Conservation (phyloP, 2,113 vertebrate genomes). For the Hypocryptadius cinnamomeus region DNA sequence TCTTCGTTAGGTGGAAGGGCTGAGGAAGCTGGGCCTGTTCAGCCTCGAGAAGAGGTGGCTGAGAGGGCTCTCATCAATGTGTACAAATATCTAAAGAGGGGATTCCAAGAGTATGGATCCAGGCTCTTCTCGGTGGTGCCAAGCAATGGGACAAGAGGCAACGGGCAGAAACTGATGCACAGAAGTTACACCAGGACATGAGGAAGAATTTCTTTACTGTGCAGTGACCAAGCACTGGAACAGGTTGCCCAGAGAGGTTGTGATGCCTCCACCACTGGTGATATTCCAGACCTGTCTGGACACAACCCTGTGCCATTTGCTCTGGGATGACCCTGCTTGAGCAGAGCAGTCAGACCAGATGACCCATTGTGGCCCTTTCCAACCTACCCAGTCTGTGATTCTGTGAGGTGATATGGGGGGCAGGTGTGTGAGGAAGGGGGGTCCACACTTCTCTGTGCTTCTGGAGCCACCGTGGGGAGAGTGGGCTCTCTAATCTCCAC, state of each 20-base stretch:
- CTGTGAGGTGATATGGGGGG: fast-evolving
- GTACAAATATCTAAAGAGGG: not conserved
- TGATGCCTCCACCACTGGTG: not conserved
- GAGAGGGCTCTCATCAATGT: not conserved
- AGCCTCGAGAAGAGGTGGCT: not conserved
- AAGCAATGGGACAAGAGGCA: not conserved
- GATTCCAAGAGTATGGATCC: not conserved
- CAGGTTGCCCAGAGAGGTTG: not conserved
- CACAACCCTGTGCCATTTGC: not conserved
- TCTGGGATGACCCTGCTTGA: not conserved
- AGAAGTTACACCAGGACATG: too few species aligned
- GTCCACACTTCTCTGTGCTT: not conserved
- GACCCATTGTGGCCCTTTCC: not conserved
- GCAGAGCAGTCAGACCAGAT: not conserved
- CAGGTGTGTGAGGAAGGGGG: not conserved
- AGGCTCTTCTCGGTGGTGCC: not conserved
- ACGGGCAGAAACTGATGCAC: not conserved
- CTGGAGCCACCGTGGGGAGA: fast-evolving
- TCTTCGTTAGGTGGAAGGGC: not conserved
- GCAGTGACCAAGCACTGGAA: not conserved
- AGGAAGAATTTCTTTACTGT: not conserved
- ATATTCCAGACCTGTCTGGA: not conserved
- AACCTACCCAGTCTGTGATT: not conserved
- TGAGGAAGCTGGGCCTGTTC: not conserved
- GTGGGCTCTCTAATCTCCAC: not conserved